Evolutionary conservation across 2,888 invertebrate species (phyloP), one percentile per base, ranked within the genome.

Genomic region (Octodonta nipae): DNA sequence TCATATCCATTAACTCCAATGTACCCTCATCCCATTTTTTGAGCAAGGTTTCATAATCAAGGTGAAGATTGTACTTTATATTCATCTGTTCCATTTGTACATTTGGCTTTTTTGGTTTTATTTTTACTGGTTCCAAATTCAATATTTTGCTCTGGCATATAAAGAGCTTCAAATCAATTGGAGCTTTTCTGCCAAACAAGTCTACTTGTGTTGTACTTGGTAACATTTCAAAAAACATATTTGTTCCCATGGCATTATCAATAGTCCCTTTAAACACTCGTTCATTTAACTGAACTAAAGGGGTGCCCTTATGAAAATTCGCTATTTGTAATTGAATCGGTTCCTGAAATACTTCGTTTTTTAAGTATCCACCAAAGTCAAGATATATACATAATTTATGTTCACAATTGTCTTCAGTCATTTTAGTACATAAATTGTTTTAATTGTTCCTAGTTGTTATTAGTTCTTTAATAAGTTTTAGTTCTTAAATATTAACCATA

Each of bases 301-400:
- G 22, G 11, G n/a, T 22, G 3, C 10, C 22, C 11, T 22, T 22
- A 4, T 22, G 22, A 3, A 22, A 22, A 11, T 22, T 22, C 10
- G 4, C 22, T n/a, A 22, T 4, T 3, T 11, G 22, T 10, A 22
- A 22, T n/a, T 10, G 11, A 3, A 22, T 4, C 4, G 22, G 22
- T n/a, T 11, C 11, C 4, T 22, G 10, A 11, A 22, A n/a, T 11
- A 11, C n/a, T 3, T 22, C 22, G 10, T 11, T 22, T 2, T n/a
- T 22, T 22, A 22, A 4, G n/a, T 22, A 10, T 11, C 22, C 22
- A 4, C 22, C 13, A 33, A 31, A 14, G 11, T 26, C 32, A 32
- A 24, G 14, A 14, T 22, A 26, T 6, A 17, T 22, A 10, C 25
- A 35, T 13, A 25, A 10, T 24, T 30, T 11, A 8, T 30, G n/a